Base-by-base conservation (phyloP, 2,888 invertebrate genomes). In the Anagyrus pseudococci region DNA sequence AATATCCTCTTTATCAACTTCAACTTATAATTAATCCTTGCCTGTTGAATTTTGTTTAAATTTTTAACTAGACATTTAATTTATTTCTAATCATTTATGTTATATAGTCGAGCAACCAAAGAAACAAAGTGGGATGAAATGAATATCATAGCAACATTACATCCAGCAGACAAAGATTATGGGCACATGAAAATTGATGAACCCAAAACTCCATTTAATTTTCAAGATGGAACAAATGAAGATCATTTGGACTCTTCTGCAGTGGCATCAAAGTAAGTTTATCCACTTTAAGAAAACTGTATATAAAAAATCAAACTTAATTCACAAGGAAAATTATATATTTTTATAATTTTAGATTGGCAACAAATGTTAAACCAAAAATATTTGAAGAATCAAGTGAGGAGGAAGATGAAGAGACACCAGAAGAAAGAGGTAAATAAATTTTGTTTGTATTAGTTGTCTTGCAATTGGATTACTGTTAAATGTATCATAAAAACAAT, bases 181-280 rank as follows among this genome's bases (percentile, higher is more conserved):
- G 99, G 99, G 8, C 96, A 96, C 77, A 98, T 98, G 97, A 99
- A 98, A 83, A 90, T 93, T 69, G 94, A 96, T 75, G 99, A 99
- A 82, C 98, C 99, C 1, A 98, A 98, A 82, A 99, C 99, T 25
- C 99, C 99, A 0, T 93, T 87, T 74, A 87, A 87, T 78, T 87
- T 87, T 70, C 82, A 83, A 68, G 76, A 80, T 47, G 71, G 79
- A n/a, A 81, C 77, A 33, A 89, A 88, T 74, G 81, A 87, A 55
- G 88, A 87, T 71, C 85, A 87, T 26, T 79, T 84, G 52, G 84
- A 85, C 74, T 90, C 93, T 0, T 86, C 88, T 68, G 85, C 90
- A 62, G 82, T 95, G 67, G 90, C 93, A 50, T 90, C 91, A 73
- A 93, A 92, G 88, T 90, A 82, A 77, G 79, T 73, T 50, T n/a